phyloP scores from a whole-genome alignment of 2,113 vertebrate genomes.

The Gopherus evgoodei region DNA sequence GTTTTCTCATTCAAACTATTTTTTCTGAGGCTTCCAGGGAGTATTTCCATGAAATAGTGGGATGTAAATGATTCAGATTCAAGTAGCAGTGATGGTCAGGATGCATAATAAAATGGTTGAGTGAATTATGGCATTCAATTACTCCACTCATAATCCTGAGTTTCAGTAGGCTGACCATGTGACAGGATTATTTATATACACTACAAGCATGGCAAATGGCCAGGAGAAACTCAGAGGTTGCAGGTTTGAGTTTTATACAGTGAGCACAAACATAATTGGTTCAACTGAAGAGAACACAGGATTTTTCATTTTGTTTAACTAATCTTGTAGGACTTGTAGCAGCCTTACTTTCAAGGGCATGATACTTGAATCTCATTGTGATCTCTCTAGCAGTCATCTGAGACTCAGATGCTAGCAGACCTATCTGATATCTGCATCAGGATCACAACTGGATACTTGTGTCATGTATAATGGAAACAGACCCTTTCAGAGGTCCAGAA shows the following conservation, averaged over 20 bases:
- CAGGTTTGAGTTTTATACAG: not conserved
- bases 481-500: not conserved
- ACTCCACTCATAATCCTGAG: not conserved
- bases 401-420: not conserved
- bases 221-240: not conserved
- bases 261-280: not conserved
- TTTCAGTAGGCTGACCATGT: not conserved
- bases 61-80: not conserved
- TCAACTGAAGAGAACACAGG: not conserved
- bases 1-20: not conserved
- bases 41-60: not conserved
- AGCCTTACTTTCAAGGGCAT: accelerated
- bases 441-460: not conserved
- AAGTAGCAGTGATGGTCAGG: not conserved
- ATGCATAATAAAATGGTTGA: not conserved
- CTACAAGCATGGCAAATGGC: not conserved
- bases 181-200: not conserved
- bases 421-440: not conserved
- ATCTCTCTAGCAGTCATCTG: not conserved
- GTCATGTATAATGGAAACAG: not conserved
- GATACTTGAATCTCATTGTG: not conserved
- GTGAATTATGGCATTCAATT: not conserved
- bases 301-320: not conserved
- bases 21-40: not conserved
- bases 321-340: not conserved